Evolutionary conservation across 2,113 vertebrate species (phyloP).

Genomic region (Toxotes jaculatrix): DNA sequence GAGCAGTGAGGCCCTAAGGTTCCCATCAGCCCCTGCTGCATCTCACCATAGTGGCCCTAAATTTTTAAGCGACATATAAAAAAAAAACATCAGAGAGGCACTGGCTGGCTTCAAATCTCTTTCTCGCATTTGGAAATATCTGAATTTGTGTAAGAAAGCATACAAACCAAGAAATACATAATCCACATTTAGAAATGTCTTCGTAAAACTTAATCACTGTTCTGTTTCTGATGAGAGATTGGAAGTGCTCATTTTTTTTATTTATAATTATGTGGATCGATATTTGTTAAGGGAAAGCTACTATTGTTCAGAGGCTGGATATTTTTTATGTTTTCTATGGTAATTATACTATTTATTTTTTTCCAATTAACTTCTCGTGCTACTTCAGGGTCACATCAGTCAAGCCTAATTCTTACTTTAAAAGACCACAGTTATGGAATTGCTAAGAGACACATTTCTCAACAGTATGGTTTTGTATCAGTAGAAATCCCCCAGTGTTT

Average conservation of each 20-base stretch:
- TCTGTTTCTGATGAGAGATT: slow-evolving; percentile 29
- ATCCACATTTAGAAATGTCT: neutral
- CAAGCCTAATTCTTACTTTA: slow-evolving; percentile 13
- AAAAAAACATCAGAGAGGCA: neutral
- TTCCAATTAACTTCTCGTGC: neutral
- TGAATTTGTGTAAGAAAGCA: slow-evolving; percentile 10
- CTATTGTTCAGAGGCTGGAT: neutral
- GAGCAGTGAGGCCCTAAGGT: slow-evolving; percentile 61
- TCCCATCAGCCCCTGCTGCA: slow-evolving; percentile 51
- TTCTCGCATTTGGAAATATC: slow-evolving; percentile 5
- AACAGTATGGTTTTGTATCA: slow-evolving; percentile 47
- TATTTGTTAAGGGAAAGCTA: slow-evolving; percentile 9
- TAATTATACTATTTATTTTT: slow-evolving; percentile 4
- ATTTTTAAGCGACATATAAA: slow-evolving; percentile 9
- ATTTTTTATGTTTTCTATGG: slow-evolving; percentile 49
- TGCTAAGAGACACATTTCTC: slow-evolving; percentile 5
- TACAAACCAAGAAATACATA: slow-evolving; percentile 25
- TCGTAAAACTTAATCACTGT: slow-evolving; percentile 1
- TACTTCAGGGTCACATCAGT: slow-evolving; percentile 8
- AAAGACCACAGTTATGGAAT: neutral
- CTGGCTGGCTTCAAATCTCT: slow-evolving; percentile 2
- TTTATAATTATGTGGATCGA: neutral
- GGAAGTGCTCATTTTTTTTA: slow-evolving; percentile 27
- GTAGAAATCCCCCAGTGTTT: slow-evolving; percentile 33
- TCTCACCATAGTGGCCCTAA: slow-evolving; percentile 67